A percentile compares a stretch with the other conserved stretches of the same genome.
These are phyloP conservation scores for Elgaria multicarinata DNA, from an alignment of 2,113 vertebrate species.

Conservation along the genomic window DNA sequence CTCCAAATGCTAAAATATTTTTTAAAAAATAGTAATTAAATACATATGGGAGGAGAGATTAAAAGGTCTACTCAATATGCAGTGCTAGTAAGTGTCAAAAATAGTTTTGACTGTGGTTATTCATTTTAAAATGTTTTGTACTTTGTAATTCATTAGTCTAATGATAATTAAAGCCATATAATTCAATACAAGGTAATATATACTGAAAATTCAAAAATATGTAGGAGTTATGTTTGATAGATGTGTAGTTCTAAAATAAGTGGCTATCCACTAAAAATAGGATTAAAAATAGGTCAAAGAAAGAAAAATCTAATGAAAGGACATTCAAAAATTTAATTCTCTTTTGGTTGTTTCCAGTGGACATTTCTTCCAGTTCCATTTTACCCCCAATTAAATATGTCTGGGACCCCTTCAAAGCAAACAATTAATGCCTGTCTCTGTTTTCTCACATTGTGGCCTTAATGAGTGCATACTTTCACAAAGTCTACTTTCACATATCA, in stretches of 20 bases:
- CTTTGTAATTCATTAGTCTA: not conserved
- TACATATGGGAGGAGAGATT: not conserved
- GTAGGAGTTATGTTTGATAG: not conserved
- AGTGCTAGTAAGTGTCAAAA: not conserved
- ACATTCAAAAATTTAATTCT: not conserved
- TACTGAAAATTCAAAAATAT: not conserved
- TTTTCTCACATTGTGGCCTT: not conserved
- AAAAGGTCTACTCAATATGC: not conserved
- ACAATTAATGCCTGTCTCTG: not conserved
- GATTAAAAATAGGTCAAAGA: not conserved
- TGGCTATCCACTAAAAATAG: not conserved
- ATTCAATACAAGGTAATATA: not conserved
- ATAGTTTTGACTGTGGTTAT: not conserved
- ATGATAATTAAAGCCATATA: not conserved
- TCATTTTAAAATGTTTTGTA: not conserved
- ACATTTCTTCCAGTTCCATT: not conserved
- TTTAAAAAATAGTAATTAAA: not conserved
- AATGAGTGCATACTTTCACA: not conserved
- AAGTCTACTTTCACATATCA: constrained; percentile 12
- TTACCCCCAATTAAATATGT: not conserved
- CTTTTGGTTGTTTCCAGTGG: not conserved
- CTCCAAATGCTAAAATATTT: not conserved
- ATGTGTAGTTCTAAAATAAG: not conserved
- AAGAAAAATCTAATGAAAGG: not conserved
- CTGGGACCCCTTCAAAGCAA: not conserved